Percentiles rank a stretch among this genome's conserved stretches.
Conservation (phyloP, 2,797 vertebrate genomes). For the Tolypeutes matacus region DNA sequence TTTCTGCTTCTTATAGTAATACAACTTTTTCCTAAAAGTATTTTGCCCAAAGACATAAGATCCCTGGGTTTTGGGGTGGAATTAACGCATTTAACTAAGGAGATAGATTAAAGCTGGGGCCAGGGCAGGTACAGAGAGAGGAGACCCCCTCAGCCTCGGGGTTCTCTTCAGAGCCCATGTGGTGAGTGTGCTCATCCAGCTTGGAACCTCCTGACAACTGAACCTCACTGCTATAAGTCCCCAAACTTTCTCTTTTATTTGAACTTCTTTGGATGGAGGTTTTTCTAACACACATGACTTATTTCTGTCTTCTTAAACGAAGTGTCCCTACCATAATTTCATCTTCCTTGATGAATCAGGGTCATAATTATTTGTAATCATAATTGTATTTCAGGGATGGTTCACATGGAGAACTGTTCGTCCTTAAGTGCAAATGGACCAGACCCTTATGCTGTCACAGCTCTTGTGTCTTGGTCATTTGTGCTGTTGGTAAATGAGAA, state of each 20-base stretch:
- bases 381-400: neutral
- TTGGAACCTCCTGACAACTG: neutral
- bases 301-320: neutral
- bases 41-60: neutral
- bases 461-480: neutral
- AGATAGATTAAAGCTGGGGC: neutral
- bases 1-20: neutral
- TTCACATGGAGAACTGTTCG: neutral
- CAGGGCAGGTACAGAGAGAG: neutral
- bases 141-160: neutral
- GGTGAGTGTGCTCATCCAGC: neutral
- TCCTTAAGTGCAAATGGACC: too few species aligned
- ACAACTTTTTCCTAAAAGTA: neutral
- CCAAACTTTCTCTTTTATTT: neutral
- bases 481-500: neutral
- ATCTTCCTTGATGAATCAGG: slow-evolving; percentile 14
- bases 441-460: rapidly evolving
- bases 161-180: neutral
- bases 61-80: neutral
- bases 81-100: neutral
- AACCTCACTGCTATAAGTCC: neutral
- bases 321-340: neutral
- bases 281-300: neutral
- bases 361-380: slow-evolving; percentile 2
- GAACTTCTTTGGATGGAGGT: neutral